Evolutionary conservation across 1,140 invertebrate genomes (phyloP).

Genomic region (Drosophila punjabiensis): DNA sequence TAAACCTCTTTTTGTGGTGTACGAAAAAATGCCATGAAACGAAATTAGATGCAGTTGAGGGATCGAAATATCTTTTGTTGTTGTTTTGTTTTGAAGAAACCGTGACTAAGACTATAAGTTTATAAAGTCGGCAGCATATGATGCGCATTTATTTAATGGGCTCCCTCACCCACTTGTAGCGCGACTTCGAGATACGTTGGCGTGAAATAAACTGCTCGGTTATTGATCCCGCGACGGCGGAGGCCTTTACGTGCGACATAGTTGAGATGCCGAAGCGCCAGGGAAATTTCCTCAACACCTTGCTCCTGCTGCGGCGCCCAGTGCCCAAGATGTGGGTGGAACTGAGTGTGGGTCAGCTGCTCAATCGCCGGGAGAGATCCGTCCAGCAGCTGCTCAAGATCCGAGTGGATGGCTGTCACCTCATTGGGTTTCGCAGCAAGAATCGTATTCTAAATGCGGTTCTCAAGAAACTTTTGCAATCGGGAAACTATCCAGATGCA

Average conservation of each 20-base stretch:
- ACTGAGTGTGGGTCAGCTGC: conserved; percentile 32
- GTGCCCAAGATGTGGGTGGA: conserved; percentile 43
- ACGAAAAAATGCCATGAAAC: conserved; percentile 4
- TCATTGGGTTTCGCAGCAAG: conserved; percentile 29
- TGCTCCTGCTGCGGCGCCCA: conserved; percentile 18
- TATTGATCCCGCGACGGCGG: conserved; percentile 26
- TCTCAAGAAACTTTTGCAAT: conserved; percentile 43
- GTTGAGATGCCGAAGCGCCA: conserved; percentile 43
- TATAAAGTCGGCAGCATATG: conserved; percentile 33
- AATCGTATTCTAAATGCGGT: conserved; percentile 54
- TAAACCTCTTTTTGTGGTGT: background rate
- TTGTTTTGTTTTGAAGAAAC: background rate
- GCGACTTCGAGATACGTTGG: conserved; percentile 62
- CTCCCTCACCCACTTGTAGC: conserved; percentile 48
- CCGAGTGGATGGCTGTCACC: conserved; percentile 49
- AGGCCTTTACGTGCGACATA: conserved; percentile 41
- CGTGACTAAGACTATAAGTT: conserved; percentile 38
- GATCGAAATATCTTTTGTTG: background rate
- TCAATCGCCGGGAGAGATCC: conserved; percentile 9
- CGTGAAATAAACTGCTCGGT: conserved; percentile 51
- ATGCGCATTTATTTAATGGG: conserved; percentile 49
- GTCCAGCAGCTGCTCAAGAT: conserved; percentile 39
- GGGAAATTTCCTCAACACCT: conserved; percentile 51
- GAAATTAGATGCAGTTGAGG: conserved; percentile 12
- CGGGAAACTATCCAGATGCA: conserved; percentile 50